Evolutionary conservation across 2,888 invertebrate genomes (phyloP), one percentile per base, ranked within the genome.

Genomic region (Odontomyia ornata): DNA sequence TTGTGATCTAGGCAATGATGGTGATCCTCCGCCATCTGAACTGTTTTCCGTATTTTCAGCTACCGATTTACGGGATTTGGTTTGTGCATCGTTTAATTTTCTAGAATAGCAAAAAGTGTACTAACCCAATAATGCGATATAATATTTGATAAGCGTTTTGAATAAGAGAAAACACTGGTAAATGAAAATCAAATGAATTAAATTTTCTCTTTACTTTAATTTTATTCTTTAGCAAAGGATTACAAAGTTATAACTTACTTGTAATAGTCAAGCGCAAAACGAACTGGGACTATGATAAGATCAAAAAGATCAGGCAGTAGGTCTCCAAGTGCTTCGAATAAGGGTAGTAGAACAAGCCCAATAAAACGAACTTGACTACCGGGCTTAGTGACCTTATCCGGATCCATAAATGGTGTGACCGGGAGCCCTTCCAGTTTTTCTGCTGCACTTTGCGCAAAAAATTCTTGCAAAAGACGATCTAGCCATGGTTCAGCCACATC

Each of bases 371-470:
- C 93, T 85, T 95, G 94, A 0, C 94, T 94, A 21, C 93, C 93
- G 2, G 93, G 93, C 84, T 93, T 94, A 78, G 93, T 93, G 76
- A 94, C 93, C 87, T 94, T 94, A 80, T 94, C 94, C 43, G 94
- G 89, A 85, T 95, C 95, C 94, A 95, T 95, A 84, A 95, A 94
- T 0, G 95, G 94, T 28, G 94, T 94, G 30, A 95, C 93, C 3
- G 94, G 94, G 79, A 95, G 88, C 11, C 94, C 94, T 85, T 94
- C 93, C 30, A 92, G 88, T 83, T 94, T 94, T 85, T 95, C 94
- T 3, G 93, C 91, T 81, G 94, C 94, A 84, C 93, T 93, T 86
- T 93, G 93, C 81, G 92, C 92, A 84, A 93, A 93, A 84, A 93
- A 93, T 84, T 93, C 91, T 85, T 90, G 86, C 72, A 87, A 82